Evolutionary conservation across 2,888 invertebrate genomes (phyloP).

Genomic region (Panzeria rudis): DNA sequence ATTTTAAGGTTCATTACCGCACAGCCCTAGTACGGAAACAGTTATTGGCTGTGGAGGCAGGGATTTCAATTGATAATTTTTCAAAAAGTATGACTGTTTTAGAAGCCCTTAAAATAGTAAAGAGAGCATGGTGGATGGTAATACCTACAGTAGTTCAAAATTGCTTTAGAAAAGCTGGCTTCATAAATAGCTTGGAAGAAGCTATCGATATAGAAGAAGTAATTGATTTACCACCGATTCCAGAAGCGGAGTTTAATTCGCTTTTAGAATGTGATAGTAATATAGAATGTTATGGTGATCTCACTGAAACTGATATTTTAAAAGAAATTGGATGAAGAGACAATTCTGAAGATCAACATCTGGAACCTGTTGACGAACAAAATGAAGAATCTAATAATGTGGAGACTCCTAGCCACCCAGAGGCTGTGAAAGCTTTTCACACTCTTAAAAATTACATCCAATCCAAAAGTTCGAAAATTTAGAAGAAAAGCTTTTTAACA

Average conservation of each 20-base stretch:
- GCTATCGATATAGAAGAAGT: too few relatives aligned
- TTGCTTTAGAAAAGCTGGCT: too few relatives aligned
- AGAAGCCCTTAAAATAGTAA: background rate
- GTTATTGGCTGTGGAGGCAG: conserved; percentile 28
- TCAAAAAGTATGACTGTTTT: conserved; percentile 10
- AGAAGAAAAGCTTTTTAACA: conserved; percentile 6
- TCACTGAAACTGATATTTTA: too few relatives aligned
- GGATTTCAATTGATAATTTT: conserved; percentile 34
- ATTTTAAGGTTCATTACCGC: too few relatives aligned
- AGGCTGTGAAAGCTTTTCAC: conserved; percentile 12
- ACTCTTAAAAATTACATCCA: conserved; percentile 18
- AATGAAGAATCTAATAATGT: conserved; percentile 12
- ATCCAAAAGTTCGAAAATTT: conserved; percentile 12
- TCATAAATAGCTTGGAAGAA: too few relatives aligned
- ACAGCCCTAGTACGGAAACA: conserved; percentile 13
- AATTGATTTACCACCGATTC: too few relatives aligned
- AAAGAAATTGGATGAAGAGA: background rate
- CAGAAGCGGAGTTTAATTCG: too few relatives aligned
- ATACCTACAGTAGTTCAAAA: too few relatives aligned
- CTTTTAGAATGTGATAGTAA: too few relatives aligned
- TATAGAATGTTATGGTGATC: too few relatives aligned
- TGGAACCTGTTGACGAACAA: conserved; percentile 3
- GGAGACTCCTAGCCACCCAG: conserved; percentile 9
- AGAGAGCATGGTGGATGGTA: too few relatives aligned
- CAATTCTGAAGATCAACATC: background rate